Conservation (phyloP, 2,113 vertebrate genomes). For the Turdus rufiventris region DNA sequence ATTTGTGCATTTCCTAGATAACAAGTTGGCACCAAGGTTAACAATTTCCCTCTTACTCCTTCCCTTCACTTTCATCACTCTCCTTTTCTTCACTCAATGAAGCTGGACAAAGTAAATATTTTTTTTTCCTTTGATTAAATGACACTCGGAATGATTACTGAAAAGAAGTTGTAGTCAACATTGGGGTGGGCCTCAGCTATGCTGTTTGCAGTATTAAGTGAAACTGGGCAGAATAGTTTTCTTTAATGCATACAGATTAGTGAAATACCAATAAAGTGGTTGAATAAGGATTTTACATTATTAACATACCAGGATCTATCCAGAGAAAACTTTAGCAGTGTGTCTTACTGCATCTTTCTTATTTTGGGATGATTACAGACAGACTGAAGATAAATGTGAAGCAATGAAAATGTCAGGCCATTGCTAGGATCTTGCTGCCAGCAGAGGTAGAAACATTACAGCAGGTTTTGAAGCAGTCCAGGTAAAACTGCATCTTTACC, state of each 20-base stretch:
- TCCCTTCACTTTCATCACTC: neutral
- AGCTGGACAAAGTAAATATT: neutral
- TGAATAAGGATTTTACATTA: neutral
- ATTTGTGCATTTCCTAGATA: neutral
- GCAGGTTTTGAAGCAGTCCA: neutral
- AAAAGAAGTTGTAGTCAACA: neutral
- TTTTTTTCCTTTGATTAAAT: neutral
- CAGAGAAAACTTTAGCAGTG: neutral
- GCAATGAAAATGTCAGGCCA: neutral
- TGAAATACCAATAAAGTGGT: neutral
- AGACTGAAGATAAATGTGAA: neutral
- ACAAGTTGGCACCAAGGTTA: neutral
- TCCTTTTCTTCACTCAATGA: neutral
- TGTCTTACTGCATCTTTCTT: neutral
- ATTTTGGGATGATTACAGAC: neutral
- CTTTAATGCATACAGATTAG: neutral
- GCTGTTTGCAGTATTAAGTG: neutral
- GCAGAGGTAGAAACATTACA: neutral
- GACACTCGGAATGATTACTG: neutral
- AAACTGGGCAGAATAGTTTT: neutral
- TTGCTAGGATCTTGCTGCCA: neutral
- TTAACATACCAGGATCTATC: neutral
- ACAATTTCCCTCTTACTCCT: neutral
- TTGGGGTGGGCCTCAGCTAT: rapidly evolving
- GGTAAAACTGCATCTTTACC: neutral